These are phyloP conservation scores for Rhagoletis zephyria DNA, from an alignment of 1,140 invertebrate species.

Conservation along the genomic window DNA sequence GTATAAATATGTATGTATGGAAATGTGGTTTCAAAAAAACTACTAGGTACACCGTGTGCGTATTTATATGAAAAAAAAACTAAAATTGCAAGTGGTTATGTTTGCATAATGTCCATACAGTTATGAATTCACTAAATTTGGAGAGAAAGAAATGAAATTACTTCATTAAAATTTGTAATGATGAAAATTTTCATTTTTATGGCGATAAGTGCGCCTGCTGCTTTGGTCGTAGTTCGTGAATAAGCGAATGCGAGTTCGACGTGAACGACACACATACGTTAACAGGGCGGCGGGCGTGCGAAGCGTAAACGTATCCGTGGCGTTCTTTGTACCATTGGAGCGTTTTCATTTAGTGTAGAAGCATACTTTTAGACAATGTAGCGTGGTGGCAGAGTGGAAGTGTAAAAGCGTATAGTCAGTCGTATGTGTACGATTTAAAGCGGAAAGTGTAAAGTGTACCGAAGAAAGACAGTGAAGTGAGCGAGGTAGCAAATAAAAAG, in stretches of 20 bases:
- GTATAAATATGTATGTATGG: no score
- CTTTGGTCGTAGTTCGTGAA: constrained; percentile 44
- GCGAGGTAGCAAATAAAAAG: constrained; percentile 14
- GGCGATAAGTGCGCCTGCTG: constrained; percentile 38
- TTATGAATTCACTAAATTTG: not conserved
- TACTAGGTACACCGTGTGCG: not conserved
- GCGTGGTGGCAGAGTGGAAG: constrained; percentile 41
- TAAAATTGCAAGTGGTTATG: not conserved
- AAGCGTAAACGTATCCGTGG: constrained; percentile 6
- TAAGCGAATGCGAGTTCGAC: constrained; percentile 40
- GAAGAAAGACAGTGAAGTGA: constrained; percentile 31
- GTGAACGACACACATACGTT: constrained; percentile 13
- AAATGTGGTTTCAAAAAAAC: no score
- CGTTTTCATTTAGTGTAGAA: constrained; percentile 51
- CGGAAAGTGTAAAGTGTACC: constrained; percentile 50
- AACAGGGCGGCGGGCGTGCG: not conserved
- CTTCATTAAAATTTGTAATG: not conserved
- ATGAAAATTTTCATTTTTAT: constrained; percentile 45
- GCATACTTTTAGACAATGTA: constrained; percentile 58
- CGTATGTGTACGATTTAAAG: constrained; percentile 8
- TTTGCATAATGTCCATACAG: not conserved
- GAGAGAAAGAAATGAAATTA: not conserved
- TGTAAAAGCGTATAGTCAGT: not conserved
- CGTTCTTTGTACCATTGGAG: constrained; percentile 25
- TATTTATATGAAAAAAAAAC: not conserved